These are phyloP conservation scores for Pseudopodoces humilis DNA, from an alignment of 2,113 vertebrate genomes.

Conservation along the genomic window DNA sequence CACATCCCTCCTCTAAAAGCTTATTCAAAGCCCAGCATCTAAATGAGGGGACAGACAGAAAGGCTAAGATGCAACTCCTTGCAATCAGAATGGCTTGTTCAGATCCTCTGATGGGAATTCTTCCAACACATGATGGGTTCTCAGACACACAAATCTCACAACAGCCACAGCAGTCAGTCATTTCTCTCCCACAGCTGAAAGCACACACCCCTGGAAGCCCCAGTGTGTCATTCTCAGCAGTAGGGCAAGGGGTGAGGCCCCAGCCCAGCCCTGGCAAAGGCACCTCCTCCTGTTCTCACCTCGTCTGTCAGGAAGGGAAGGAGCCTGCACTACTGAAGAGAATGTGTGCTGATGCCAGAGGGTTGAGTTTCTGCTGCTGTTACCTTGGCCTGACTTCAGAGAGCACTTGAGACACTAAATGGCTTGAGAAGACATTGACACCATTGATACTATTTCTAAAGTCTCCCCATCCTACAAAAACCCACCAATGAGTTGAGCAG, in stretches of 20 bases:
- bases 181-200: not conserved
- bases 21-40: not conserved
- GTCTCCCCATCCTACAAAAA: not conserved
- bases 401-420: not conserved
- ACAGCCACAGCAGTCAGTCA: not conserved
- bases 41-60: not conserved
- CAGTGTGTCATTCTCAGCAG: not conserved
- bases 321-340: not conserved
- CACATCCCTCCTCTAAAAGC: not conserved
- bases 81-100: not conserved
- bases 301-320: not conserved
- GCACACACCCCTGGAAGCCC: not conserved
- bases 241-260: accelerated
- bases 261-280: not conserved
- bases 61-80: not conserved
- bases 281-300: not conserved
- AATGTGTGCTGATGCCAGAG: not conserved
- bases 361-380: not conserved
- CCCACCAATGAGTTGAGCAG: not conserved
- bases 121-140: not conserved
- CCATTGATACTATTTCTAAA: not conserved
- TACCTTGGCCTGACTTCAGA: not conserved
- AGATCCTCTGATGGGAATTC: not conserved
- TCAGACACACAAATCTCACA: not conserved
- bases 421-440: not conserved